Conservation (phyloP, 1,140 invertebrate species). For the Dolichoris vasculosae region DNA sequence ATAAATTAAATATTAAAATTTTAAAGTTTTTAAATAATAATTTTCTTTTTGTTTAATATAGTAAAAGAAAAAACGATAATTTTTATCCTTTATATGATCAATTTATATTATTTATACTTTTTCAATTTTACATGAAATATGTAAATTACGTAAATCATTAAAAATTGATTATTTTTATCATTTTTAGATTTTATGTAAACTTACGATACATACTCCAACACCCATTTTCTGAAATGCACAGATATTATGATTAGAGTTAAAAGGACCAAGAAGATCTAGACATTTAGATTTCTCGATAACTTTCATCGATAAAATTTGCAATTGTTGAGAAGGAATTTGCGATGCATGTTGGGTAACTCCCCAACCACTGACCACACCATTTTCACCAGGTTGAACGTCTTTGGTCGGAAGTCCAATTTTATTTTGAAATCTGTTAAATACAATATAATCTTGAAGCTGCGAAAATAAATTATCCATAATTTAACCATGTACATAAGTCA, state of each 20-base stretch:
- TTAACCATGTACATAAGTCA: too few relatives aligned
- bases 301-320: not conserved
- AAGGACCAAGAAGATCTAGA: not conserved
- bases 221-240: not conserved
- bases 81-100: too few relatives aligned
- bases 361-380: not conserved
- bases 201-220: not conserved
- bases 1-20: too few relatives aligned
- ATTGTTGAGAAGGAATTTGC: not conserved
- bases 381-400: not conserved
- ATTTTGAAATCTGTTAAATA: not conserved
- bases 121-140: too few relatives aligned
- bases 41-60: too few relatives aligned
- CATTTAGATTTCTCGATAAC: not conserved
- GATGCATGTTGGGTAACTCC: not conserved
- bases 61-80: too few relatives aligned
- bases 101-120: too few relatives aligned
- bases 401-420: not conserved
- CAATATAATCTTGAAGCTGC: not conserved
- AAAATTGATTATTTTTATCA: not conserved
- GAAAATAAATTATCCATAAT: not conserved
- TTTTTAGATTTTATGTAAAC: not conserved
- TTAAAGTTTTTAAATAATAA: too few relatives aligned
- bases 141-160: too few relatives aligned
- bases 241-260: not conserved